phyloP scores from a whole-genome alignment of 2,797 vertebrate genomes.

The Borostomias antarcticus region DNA sequence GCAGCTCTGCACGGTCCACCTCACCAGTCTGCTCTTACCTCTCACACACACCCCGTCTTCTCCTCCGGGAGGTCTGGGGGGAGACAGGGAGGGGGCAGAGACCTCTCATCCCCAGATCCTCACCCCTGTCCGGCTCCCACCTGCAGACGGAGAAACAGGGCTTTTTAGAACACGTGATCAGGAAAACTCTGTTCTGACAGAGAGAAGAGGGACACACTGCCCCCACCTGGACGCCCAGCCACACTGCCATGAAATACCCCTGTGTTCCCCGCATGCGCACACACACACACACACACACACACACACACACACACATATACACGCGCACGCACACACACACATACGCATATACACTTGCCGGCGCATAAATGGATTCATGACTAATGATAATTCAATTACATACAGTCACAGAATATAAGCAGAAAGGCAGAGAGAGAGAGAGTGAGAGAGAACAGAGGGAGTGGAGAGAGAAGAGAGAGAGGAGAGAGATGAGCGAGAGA shows the following conservation, averaged over 20 bases:
- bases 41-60: slow-evolving; percentile 49
- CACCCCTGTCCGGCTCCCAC: slow-evolving; percentile 15
- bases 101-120: slow-evolving; percentile 63
- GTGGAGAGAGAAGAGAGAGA: neutral
- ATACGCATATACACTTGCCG: neutral
- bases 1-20: slow-evolving; percentile 64
- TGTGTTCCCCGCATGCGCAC: slow-evolving; percentile 6
- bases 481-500: too few relatives aligned
- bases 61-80: slow-evolving; percentile 57
- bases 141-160: slow-evolving; percentile 35
- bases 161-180: too few relatives aligned
- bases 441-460: neutral
- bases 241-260: neutral
- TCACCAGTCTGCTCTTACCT: slow-evolving; percentile 63
- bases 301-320: slow-evolving; percentile 14
- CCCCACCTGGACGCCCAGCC: slow-evolving; percentile 43
- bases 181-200: neutral
- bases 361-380: too few relatives aligned
- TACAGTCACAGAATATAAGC: neutral
- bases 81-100: slow-evolving; percentile 35
- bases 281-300: slow-evolving; percentile 21
- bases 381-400: neutral
- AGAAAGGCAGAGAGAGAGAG: neutral
- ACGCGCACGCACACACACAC: slow-evolving; percentile 10
- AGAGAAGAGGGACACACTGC: slow-evolving; percentile 39